Evolutionary conservation across 2,113 vertebrate species (phyloP).

Genomic region (Polyodon spathula): DNA sequence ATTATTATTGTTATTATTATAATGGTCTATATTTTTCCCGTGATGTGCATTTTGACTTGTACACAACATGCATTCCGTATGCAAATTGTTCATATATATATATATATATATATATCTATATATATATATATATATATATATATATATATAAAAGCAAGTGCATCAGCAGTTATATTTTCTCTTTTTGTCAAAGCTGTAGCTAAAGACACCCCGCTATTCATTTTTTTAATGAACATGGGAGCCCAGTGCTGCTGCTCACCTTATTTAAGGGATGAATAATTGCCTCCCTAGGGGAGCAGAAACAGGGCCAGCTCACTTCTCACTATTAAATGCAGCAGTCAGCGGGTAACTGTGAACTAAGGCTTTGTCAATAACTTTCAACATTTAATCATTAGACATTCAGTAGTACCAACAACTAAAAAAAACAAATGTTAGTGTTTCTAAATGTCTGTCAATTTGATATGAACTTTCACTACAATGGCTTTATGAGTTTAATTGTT

Average conservation of each 20-base stretch:
- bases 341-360: neutral
- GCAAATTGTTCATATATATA: too few species aligned
- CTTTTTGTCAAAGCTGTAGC: neutral
- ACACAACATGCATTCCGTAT: too few species aligned
- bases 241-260: conserved; percentile 1
- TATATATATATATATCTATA: too few species aligned
- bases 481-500: too few species aligned
- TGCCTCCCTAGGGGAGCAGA: conserved; percentile 13
- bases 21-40: too few species aligned
- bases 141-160: too few species aligned
- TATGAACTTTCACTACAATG: too few species aligned
- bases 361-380: neutral
- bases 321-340: neutral
- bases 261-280: conserved; percentile 18
- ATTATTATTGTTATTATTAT: too few species aligned
- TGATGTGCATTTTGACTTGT: too few species aligned
- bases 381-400: neutral
- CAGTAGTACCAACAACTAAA: conserved; percentile 1
- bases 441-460: too few species aligned
- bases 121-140: too few species aligned
- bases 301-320: conserved; percentile 5
- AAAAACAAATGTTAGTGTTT: neutral
- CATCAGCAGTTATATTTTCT: neutral
- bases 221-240: conserved; percentile 2
- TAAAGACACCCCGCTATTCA: neutral